A percentile compares a stretch with the other conserved stretches of the same genome.
These are phyloP conservation scores for Columbina picui DNA, from an alignment of 2,113 vertebrate genomes.

Conservation along the genomic window DNA sequence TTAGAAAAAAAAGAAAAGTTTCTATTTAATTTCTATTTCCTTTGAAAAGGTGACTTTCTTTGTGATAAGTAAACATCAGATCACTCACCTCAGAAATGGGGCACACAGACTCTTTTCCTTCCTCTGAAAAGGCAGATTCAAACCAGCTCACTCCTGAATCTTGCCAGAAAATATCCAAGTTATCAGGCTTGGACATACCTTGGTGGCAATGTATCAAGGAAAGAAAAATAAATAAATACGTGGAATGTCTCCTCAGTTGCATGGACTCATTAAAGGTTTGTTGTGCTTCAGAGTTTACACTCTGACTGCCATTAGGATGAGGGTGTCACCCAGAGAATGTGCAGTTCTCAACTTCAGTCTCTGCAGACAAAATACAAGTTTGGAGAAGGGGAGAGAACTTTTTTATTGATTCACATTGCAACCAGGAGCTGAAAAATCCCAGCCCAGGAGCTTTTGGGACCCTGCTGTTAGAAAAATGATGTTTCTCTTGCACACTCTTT, in stretches of 20 bases:
- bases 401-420: background rate
- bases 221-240: background rate
- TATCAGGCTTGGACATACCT: background rate
- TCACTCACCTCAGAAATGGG: background rate
- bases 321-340: background rate
- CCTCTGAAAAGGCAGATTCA: background rate
- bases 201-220: background rate
- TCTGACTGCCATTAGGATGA: background rate
- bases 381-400: background rate
- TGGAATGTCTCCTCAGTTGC: background rate
- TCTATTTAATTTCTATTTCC: background rate
- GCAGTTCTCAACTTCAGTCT: background rate
- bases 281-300: background rate
- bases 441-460: background rate
- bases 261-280: background rate
- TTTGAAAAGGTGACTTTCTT: background rate
- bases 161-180: background rate
- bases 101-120: rapidly evolving
- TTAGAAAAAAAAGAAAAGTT: background rate
- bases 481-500: background rate
- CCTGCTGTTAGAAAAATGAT: rapidly evolving
- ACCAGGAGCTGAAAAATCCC: background rate
- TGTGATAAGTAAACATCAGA: background rate
- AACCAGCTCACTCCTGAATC: background rate
- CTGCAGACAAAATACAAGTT: background rate